phyloP scores from a whole-genome alignment of 1,140 invertebrate species.

The Aphis gossypii region DNA sequence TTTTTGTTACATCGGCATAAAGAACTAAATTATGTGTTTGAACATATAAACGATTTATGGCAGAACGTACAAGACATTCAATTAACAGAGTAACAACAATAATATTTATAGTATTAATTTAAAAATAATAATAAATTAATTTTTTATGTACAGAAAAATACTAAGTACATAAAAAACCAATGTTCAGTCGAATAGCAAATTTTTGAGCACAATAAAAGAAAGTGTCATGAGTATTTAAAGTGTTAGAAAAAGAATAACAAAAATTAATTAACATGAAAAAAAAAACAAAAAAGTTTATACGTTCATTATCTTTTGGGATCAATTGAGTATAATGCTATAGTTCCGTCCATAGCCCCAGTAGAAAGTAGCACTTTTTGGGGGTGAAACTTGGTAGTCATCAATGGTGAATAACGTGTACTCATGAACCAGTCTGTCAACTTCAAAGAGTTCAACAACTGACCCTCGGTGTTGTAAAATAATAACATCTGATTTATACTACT shows the following conservation, averaged over 20 bases:
- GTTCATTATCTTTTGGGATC: slow-evolving; percentile 72
- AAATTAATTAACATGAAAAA: slow-evolving; percentile 12
- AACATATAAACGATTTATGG: slow-evolving; percentile 43
- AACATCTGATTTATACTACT: slow-evolving; percentile 49
- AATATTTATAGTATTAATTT: slow-evolving; percentile 51
- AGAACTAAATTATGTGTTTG: neutral
- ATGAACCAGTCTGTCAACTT: slow-evolving; percentile 92
- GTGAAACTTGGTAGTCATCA: slow-evolving; percentile 87
- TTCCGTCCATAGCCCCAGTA: slow-evolving; percentile 79
- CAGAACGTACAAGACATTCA: slow-evolving; percentile 32
- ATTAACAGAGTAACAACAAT: slow-evolving; percentile 53
- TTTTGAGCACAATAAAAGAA: slow-evolving; percentile 56
- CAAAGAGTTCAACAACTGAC: slow-evolving; percentile 75
- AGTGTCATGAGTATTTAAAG: slow-evolving; percentile 54
- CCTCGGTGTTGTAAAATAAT: slow-evolving; percentile 75
- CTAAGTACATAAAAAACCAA: slow-evolving; percentile 56
- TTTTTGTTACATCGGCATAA: slow-evolving; percentile 42
- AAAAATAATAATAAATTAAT: slow-evolving; percentile 51
- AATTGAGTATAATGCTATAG: slow-evolving; percentile 76
- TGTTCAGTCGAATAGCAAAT: slow-evolving; percentile 53
- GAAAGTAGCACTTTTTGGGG: slow-evolving; percentile 79
- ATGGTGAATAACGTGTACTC: slow-evolving; percentile 82
- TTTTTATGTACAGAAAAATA: slow-evolving; percentile 56
- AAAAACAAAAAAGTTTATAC: slow-evolving; percentile 12
- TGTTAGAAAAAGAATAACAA: slow-evolving; percentile 55